phyloP scores from a whole-genome alignment of 2,113 vertebrate species.

The Maccullochella peelii region DNA sequence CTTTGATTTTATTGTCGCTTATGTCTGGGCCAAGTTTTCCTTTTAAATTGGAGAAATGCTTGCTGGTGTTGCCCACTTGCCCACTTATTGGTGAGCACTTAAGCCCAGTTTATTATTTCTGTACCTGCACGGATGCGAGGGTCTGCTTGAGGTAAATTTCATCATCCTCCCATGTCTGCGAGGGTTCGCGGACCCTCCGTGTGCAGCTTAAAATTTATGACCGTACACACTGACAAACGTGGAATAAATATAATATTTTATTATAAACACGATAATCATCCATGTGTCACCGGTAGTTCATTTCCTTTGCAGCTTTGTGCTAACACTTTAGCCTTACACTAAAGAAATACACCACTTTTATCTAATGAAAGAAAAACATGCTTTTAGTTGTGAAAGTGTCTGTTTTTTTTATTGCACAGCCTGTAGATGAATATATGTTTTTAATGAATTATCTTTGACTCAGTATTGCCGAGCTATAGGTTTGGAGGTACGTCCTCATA shows the following conservation, averaged over 20 bases:
- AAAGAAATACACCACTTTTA: conserved; percentile 1
- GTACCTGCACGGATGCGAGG: neutral
- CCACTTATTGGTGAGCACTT: neutral
- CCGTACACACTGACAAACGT: neutral
- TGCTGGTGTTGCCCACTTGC: neutral
- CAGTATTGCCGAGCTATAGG: neutral
- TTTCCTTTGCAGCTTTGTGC: conserved; percentile 5
- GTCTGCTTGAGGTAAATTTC: conserved; percentile 1
- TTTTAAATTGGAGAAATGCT: neutral
- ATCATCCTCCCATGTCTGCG: neutral
- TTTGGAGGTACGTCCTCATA: neutral
- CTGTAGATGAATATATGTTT: neutral
- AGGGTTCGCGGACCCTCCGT: neutral
- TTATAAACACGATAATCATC: neutral
- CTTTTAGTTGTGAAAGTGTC: conserved; percentile 18
- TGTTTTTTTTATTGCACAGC: neutral
- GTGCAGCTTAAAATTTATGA: neutral
- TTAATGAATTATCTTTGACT: neutral
- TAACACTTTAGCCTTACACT: conserved; percentile 23
- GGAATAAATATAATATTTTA: neutral
- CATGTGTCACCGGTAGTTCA: neutral
- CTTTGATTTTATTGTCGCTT: conserved; percentile 31
- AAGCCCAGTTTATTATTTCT: neutral
- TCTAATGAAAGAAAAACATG: neutral
- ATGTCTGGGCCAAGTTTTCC: conserved; percentile 5